Evolutionary conservation across 64 coral and sea anemone species (phyloP).

Genomic region (Stichodactyla mertensii): DNA sequence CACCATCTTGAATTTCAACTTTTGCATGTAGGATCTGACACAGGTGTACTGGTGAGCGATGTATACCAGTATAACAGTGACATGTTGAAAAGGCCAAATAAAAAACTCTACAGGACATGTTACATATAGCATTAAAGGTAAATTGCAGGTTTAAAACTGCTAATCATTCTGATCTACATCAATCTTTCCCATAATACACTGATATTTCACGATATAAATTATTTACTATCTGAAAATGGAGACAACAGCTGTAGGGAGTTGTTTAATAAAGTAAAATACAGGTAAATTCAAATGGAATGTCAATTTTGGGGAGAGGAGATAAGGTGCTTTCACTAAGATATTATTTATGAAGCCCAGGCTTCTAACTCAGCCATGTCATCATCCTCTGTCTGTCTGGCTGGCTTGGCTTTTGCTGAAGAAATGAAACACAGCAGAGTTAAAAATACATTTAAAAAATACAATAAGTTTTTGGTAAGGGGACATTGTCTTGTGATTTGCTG

Average conservation of each 20-base stretch:
- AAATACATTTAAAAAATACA: background rate
- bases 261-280: background rate
- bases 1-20: too few species aligned
- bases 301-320: background rate
- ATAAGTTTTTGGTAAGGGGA: too few species aligned
- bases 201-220: background rate
- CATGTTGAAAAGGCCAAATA: too few species aligned
- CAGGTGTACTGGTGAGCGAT: too few species aligned
- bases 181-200: background rate
- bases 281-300: background rate
- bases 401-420: slow-evolving; percentile 51
- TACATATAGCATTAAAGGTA: too few species aligned
- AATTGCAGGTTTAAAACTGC: too few species aligned
- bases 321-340: background rate
- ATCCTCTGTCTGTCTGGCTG: slow-evolving; percentile 68
- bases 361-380: slow-evolving; percentile 91
- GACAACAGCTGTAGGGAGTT: background rate
- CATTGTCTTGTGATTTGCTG: too few species aligned
- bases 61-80: too few species aligned
- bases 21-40: too few species aligned
- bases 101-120: too few species aligned
- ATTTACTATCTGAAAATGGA: background rate
- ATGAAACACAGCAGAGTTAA: background rate
- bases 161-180: too few species aligned
- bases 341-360: slow-evolving; percentile 87